Base-by-base conservation (phyloP, 2,797 vertebrate species). In the Coreius guichenoti region DNA sequence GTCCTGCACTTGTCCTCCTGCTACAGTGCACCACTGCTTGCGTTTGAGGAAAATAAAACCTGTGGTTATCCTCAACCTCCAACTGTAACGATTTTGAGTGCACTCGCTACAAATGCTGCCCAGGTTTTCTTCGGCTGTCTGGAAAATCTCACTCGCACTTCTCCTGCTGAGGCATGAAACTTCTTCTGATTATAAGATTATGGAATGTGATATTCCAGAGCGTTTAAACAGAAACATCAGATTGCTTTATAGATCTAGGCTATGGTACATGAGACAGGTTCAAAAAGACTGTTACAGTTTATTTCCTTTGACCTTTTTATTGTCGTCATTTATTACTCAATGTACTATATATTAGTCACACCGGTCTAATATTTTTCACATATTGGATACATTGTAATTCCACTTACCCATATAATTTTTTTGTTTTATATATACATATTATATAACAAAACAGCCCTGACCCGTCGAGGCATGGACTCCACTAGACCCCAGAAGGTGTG, bases 141-240 rank as follows among this genome's bases (percentile, higher is more conserved):
- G 68, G 81, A 82, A 49, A 73, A 82, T 21, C 56, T 81, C 33
- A n/a, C 67, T 29, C n/a, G 3, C 80, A 61, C 51, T 21, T 69
- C 68, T 82, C 33, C 47, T 47, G 51, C 54, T 8, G 70, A 61
- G 81, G 26, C 26, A 63, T 31, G 69, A 82, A 72, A 33, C 68
- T 23, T 73, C 51, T 73, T 49, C 56, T 45, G 17, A 72, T 43
- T 82, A 63, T 43, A 29, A 63, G 68, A 19, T 45, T 72, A 45
- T 61, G 17, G 13, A 21, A 74, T 49, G 39, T 74, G 56, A 63
- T 49, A 65, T 49, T 82, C 19, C 2, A 61, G 56, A 75, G 49
- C 6, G 13, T 6, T 82, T 74, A 63, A 47, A 63, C 54, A 33
- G 69, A 23, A 49, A 74, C 8, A 43, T 8, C 26, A 49, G 69